These are phyloP conservation scores for Antheraea pernyi DNA, from an alignment of 1,140 invertebrate species.

Conservation along the genomic window DNA sequence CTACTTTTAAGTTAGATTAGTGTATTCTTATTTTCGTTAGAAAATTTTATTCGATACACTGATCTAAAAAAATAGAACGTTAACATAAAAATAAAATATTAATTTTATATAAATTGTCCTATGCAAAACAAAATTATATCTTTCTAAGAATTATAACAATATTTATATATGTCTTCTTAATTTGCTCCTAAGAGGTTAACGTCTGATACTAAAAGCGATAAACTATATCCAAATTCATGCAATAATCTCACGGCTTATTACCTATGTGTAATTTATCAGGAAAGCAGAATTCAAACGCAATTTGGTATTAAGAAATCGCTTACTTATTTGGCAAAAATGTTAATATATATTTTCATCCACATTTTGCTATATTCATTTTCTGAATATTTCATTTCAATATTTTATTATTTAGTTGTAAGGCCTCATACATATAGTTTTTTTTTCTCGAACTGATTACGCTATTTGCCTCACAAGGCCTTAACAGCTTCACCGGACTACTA, in stretches of 20 bases:
- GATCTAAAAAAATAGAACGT: not conserved
- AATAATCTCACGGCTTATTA: not conserved
- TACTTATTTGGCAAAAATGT: not conserved
- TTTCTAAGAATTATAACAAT: not conserved
- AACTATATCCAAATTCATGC: not conserved
- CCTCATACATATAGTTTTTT: too few relatives aligned
- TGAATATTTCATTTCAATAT: too few relatives aligned
- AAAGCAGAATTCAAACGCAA: not conserved
- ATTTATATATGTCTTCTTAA: not conserved
- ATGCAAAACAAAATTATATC: not conserved
- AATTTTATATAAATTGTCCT: not conserved
- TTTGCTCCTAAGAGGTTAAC: not conserved
- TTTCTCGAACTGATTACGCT: too few relatives aligned
- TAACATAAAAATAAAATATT: not conserved
- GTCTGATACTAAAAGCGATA: constrained; percentile 1
- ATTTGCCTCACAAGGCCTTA: too few relatives aligned
- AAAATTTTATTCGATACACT: too few relatives aligned
- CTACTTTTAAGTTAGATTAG: too few relatives aligned
- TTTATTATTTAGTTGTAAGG: too few relatives aligned
- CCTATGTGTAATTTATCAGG: too few relatives aligned
- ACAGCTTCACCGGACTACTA: too few relatives aligned
- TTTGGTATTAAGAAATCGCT: not conserved
- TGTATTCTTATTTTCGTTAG: too few relatives aligned
- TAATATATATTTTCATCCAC: not conserved
- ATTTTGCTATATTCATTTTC: too few relatives aligned